phyloP scores from a whole-genome alignment of 2,797 vertebrate genomes.

The Carapus acus region DNA sequence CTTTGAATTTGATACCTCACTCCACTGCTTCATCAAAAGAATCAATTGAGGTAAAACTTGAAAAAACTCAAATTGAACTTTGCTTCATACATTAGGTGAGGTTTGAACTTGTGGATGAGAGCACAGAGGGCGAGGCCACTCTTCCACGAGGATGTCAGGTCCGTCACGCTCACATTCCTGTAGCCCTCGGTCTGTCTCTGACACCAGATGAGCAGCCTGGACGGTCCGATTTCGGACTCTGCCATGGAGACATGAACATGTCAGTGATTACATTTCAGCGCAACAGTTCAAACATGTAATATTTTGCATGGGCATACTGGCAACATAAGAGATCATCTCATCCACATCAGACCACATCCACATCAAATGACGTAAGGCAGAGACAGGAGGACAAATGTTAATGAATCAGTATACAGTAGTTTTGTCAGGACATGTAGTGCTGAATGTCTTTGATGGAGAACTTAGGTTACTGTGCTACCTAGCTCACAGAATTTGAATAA shows the following conservation, averaged over 20 bases:
- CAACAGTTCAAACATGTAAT: slow-evolving; percentile 1
- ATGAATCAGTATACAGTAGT: slow-evolving; percentile 29
- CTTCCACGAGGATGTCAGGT: slow-evolving; percentile 86
- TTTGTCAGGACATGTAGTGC: slow-evolving; percentile 30
- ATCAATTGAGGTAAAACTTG: too few species aligned
- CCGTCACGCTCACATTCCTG: slow-evolving; percentile 77
- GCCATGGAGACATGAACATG: slow-evolving; percentile 21
- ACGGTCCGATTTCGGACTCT: slow-evolving; percentile 90
- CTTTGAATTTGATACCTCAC: too few species aligned
- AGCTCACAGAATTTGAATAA: not conserved
- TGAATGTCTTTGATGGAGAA: slow-evolving; percentile 5
- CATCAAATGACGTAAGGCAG: slow-evolving; percentile 12
- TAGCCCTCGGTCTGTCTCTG: slow-evolving; percentile 92
- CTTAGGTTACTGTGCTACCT: slow-evolving; percentile 7
- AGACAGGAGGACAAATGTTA: slow-evolving; percentile 8
- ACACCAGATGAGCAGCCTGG: slow-evolving; percentile 91
- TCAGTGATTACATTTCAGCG: slow-evolving; percentile 2
- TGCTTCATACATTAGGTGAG: slow-evolving; percentile 85
- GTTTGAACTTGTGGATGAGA: slow-evolving; percentile 90
- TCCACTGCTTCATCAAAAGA: too few species aligned
- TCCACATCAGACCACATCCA: not conserved
- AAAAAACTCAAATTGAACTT: too few species aligned
- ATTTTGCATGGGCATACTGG: not conserved
- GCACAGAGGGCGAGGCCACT: slow-evolving; percentile 88
- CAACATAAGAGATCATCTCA: slow-evolving; percentile 31